phyloP scores from a whole-genome alignment of 1,140 invertebrate species.

The Aphelenchoides fujianensis region DNA sequence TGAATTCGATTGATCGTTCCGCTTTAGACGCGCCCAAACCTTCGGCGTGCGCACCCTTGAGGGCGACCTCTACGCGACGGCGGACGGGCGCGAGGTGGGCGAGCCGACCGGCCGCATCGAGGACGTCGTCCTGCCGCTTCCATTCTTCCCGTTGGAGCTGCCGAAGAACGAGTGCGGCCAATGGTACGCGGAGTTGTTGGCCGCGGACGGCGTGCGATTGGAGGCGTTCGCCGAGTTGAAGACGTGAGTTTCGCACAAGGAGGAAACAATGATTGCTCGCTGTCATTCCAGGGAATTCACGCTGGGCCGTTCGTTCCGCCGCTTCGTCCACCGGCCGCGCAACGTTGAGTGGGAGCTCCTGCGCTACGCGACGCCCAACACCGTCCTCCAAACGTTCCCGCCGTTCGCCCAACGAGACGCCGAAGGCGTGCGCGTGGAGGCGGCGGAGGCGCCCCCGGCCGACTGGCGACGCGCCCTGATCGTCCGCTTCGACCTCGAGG shows the following conservation, averaged over 20 bases:
- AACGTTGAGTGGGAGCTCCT: slow-evolving; percentile 73
- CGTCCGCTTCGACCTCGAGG: slow-evolving; percentile 27
- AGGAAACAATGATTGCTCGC: slow-evolving; percentile 11
- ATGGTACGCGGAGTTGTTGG: slow-evolving; percentile 74
- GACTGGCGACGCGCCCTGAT: slow-evolving; percentile 28
- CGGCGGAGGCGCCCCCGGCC: not conserved
- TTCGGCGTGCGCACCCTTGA: slow-evolving; percentile 40
- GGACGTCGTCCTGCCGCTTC: slow-evolving; percentile 46
- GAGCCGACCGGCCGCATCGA: slow-evolving; percentile 75
- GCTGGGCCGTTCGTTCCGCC: slow-evolving; percentile 77
- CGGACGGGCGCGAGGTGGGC: slow-evolving; percentile 67
- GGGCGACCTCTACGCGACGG: slow-evolving; percentile 57
- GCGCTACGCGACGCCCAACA: slow-evolving; percentile 72
- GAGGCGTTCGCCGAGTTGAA: slow-evolving; percentile 69
- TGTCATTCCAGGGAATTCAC: slow-evolving; percentile 72
- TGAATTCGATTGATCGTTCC: slow-evolving; percentile 27
- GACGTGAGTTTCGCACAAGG: slow-evolving; percentile 69
- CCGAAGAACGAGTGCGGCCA: slow-evolving; percentile 65
- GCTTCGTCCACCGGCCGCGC: slow-evolving; percentile 70
- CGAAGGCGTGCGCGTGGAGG: not conserved
- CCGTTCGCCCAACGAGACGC: not conserved
- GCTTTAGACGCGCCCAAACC: slow-evolving; percentile 40
- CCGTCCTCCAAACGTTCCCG: slow-evolving; percentile 48
- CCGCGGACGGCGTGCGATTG: slow-evolving; percentile 72
- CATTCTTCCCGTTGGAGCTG: slow-evolving; percentile 33